Evolutionary conservation across 2,888 invertebrate genomes (phyloP).

Genomic region (Pseudanteris insignis): DNA sequence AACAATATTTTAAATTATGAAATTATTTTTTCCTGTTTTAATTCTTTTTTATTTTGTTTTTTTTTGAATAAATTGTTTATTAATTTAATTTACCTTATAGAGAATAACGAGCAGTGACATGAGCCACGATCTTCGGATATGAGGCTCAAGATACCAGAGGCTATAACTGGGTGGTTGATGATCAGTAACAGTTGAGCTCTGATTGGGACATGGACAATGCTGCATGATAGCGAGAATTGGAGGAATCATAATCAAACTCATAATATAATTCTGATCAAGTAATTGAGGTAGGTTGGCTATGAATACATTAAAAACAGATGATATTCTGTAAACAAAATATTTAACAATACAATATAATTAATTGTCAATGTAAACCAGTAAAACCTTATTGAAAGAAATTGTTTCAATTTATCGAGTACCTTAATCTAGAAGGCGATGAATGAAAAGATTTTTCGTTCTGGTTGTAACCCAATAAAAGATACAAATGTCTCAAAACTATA

Average conservation of each 20-base stretch:
- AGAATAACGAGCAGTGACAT: slow-evolving; percentile 90
- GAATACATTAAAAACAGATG: slow-evolving; percentile 96
- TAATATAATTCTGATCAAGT: slow-evolving; percentile 93
- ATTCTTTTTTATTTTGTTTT: too few relatives aligned
- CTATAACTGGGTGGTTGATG: slow-evolving; percentile 81
- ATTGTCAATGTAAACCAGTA: too few relatives aligned
- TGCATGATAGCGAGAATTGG: slow-evolving; percentile 83
- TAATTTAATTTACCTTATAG: slow-evolving; percentile 89
- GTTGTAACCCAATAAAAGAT: slow-evolving; percentile 92
- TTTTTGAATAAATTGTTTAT: too few relatives aligned
- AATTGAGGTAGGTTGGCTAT: slow-evolving; percentile 92
- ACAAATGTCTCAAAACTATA: slow-evolving; percentile 90
- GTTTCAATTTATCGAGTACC: slow-evolving; percentile 71
- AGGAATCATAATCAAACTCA: slow-evolving; percentile 89
- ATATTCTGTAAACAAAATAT: slow-evolving; percentile 72
- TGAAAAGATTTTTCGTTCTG: slow-evolving; percentile 90
- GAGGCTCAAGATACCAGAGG: slow-evolving; percentile 87
- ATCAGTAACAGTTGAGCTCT: slow-evolving; percentile 68
- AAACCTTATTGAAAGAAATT: too few relatives aligned
- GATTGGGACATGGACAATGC: slow-evolving; percentile 83
- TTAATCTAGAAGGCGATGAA: slow-evolving; percentile 84
- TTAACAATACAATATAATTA: too few relatives aligned
- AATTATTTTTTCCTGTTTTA: too few relatives aligned
- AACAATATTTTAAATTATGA: slow-evolving; percentile 15
- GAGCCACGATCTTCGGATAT: slow-evolving; percentile 90